Evolutionary conservation across 2,888 invertebrate genomes (phyloP).

Genomic region (Lissonota sp.): DNA sequence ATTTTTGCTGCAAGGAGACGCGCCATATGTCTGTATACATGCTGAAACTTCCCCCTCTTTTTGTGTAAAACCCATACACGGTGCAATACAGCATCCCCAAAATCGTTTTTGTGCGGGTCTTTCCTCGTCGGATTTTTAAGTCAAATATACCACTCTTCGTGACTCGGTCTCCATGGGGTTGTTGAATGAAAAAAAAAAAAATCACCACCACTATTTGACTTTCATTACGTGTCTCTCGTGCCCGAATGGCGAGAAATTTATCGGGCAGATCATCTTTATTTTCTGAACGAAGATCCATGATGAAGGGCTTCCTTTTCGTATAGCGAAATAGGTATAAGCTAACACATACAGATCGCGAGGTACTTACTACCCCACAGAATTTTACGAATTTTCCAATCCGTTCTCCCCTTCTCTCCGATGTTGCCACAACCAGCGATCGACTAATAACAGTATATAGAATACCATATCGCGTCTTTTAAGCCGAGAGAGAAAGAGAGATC

Average conservation of each 20-base stretch:
- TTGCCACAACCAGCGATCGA: slow-evolving; percentile 49
- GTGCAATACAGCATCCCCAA: not conserved
- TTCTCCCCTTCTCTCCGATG: slow-evolving; percentile 36
- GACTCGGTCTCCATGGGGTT: slow-evolving; percentile 63
- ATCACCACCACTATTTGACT: slow-evolving; percentile 80
- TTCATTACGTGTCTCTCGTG: slow-evolving; percentile 81
- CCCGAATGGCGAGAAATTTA: slow-evolving; percentile 76
- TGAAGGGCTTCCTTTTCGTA: slow-evolving; percentile 22
- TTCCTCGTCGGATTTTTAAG: slow-evolving; percentile 16
- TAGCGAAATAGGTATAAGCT: not conserved
- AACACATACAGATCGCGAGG: slow-evolving; percentile 10
- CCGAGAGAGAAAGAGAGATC: slow-evolving; percentile 13
- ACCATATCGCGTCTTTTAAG: slow-evolving; percentile 29
- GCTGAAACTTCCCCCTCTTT: slow-evolving; percentile 21
- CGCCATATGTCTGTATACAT: slow-evolving; percentile 55
- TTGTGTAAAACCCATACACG: not conserved
- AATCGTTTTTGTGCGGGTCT: not conserved
- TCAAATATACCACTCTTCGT: slow-evolving; percentile 8
- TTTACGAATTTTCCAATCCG: slow-evolving; percentile 74
- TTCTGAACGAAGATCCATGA: slow-evolving; percentile 26
- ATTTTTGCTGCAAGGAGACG: slow-evolving; percentile 27
- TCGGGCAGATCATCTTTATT: slow-evolving; percentile 69
- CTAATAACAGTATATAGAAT: slow-evolving; percentile 57
- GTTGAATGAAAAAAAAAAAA: slow-evolving; percentile 71
- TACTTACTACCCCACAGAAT: slow-evolving; percentile 63